Conservation (phyloP, 2,113 vertebrate species). For the Pomatostomus ruficeps region DNA sequence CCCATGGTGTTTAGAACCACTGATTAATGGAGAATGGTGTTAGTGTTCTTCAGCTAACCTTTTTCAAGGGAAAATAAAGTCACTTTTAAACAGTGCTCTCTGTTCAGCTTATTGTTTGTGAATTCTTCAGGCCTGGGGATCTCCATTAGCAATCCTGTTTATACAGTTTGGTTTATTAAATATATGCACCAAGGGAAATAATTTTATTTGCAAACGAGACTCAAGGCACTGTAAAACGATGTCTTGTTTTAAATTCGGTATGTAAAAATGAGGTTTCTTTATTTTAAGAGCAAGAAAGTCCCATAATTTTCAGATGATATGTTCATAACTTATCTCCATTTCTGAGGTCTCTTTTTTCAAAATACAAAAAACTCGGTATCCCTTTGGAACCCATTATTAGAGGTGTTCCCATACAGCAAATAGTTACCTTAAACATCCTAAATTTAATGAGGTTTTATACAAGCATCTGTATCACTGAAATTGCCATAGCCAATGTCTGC, state of each 20-base stretch:
- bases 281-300: slow-evolving; percentile 48
- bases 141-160: slow-evolving; percentile 49
- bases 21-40: not conserved
- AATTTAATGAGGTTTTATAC: not conserved
- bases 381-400: slow-evolving; percentile 7
- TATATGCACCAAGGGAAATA: slow-evolving; percentile 52
- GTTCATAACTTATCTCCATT: slow-evolving; percentile 49
- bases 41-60: not conserved
- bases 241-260: slow-evolving; percentile 28
- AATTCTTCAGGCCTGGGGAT: not conserved
- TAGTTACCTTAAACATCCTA: slow-evolving; percentile 16
- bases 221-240: slow-evolving; percentile 14
- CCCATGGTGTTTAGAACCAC: not conserved
- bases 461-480: not conserved
- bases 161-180: slow-evolving; percentile 59
- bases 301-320: slow-evolving; percentile 27
- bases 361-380: slow-evolving; percentile 36
- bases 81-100: not conserved
- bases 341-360: slow-evolving; percentile 40
- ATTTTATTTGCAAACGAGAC: slow-evolving; percentile 42
- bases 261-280: slow-evolving; percentile 50
- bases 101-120: not conserved
- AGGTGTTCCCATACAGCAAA: not conserved
- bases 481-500: not conserved
- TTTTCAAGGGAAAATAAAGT: not conserved